Percentiles rank a stretch among this genome's conserved stretches.
Conservation (phyloP, 2,113 vertebrate species). For the Helogale parvula region DNA sequence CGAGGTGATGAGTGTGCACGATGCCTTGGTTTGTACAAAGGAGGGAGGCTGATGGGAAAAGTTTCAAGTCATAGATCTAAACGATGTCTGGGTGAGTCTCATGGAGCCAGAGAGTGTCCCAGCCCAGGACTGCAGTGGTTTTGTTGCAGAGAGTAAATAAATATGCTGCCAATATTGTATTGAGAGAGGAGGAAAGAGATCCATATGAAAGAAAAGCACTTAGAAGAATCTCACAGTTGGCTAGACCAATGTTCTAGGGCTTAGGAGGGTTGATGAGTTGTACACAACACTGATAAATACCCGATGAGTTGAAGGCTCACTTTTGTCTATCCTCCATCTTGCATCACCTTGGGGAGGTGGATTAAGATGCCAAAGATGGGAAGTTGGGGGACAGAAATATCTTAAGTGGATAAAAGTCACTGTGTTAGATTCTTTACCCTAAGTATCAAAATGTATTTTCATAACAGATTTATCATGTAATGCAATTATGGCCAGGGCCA, state of each 20-base stretch:
- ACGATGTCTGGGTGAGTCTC: conserved; percentile 65
- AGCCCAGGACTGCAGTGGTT: conserved; percentile 30
- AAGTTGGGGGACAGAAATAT: not conserved
- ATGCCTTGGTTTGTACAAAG: conserved; percentile 3
- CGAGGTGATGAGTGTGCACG: conserved; percentile 70
- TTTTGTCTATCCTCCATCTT: not conserved
- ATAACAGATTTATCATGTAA: not conserved
- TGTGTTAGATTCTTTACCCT: not conserved
- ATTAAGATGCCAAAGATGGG: not conserved
- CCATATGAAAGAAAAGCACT: conserved; percentile 60
- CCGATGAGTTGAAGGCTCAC: not conserved
- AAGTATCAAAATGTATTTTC: not conserved
- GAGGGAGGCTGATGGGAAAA: conserved; percentile 67
- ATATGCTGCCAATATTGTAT: conserved; percentile 64
- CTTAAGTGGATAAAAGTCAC: not conserved
- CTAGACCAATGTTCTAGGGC: conserved; percentile 20
- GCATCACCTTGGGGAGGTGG: not conserved
- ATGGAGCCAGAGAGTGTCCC: conserved; percentile 61
- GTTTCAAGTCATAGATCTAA: conserved; percentile 73
- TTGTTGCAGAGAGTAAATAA: conserved; percentile 72
- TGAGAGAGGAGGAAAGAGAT: conserved; percentile 1
- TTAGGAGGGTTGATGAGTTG: not conserved
- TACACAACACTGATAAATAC: not conserved
- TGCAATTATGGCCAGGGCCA: not conserved
- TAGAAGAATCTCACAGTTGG: conserved; percentile 43